Evolutionary conservation across 2,113 vertebrate species (phyloP).

Genomic region (Poeciliopsis occidentalis): DNA sequence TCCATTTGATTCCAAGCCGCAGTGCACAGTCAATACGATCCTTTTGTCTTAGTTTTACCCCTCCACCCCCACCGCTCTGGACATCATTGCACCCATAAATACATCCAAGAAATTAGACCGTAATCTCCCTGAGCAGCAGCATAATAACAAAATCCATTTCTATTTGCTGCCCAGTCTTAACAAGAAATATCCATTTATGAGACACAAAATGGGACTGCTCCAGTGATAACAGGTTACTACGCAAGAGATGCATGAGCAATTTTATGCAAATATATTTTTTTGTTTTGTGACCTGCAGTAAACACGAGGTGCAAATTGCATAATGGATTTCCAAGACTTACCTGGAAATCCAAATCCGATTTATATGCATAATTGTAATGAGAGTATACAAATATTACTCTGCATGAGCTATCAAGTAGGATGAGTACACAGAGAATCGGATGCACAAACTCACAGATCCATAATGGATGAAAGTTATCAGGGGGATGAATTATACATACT

Average conservation of each 20-base stretch:
- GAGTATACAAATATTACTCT: conserved; percentile 23
- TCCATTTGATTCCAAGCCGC: background rate
- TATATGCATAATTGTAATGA: conserved; percentile 35
- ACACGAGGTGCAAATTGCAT: conserved; percentile 37
- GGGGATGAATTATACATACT: conserved; percentile 40
- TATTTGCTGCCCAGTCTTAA: conserved; percentile 16
- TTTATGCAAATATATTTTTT: conserved; percentile 50
- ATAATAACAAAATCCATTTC: conserved; percentile 34
- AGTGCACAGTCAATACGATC: conserved; percentile 11
- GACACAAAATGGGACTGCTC: conserved; percentile 22
- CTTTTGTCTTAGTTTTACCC: background rate
- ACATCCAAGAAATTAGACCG: background rate
- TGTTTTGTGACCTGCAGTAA: conserved; percentile 30
- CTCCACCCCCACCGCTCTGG: conserved; percentile 14
- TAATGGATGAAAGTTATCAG: conserved; percentile 41
- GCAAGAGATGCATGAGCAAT: conserved; percentile 33
- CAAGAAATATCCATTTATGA: conserved; percentile 25
- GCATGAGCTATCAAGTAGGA: conserved; percentile 7
- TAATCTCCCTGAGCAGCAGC: conserved; percentile 16
- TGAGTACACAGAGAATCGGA: background rate
- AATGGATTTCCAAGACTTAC: conserved; percentile 45
- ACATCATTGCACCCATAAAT: conserved; percentile 22
- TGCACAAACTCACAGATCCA: conserved; percentile 24
- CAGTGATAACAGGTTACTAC: conserved; percentile 12
- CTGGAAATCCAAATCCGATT: background rate